Conservation (phyloP, 2,888 invertebrate species). For the Aromia moschata region DNA sequence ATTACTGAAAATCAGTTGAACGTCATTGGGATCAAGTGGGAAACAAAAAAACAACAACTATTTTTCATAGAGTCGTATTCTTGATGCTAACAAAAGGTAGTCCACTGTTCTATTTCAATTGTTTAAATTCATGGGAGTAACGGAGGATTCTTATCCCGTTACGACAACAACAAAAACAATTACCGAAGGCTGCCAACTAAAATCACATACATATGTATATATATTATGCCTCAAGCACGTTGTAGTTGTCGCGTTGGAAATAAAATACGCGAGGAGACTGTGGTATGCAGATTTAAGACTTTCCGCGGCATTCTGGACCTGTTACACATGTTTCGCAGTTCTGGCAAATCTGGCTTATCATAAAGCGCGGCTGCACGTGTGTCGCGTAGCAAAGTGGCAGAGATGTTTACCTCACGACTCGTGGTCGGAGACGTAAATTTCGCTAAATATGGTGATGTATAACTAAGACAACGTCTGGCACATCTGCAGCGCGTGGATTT, state of each 20-base stretch:
- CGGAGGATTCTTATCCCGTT: no score
- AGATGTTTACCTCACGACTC: conserved; percentile 21
- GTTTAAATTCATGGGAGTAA: no score
- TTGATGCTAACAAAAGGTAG: no score
- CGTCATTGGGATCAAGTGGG: no score
- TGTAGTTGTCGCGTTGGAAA: not conserved
- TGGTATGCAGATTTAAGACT: not conserved
- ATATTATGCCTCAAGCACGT: not conserved
- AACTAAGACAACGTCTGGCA: conserved; percentile 20
- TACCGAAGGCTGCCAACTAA: not conserved
- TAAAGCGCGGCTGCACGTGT: conserved; percentile 17
- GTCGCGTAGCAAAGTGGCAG: conserved; percentile 15
- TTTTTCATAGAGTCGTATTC: no score
- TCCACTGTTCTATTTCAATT: no score
- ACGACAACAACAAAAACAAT: not conserved
- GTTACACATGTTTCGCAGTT: conserved; percentile 21
- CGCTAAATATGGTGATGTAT: conserved; percentile 19
- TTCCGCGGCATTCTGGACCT: not conserved
- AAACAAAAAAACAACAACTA: no score
- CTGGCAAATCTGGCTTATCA: conserved; percentile 24
- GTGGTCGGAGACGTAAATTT: conserved; percentile 21
- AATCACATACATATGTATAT: not conserved
- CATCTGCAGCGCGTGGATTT: conserved; percentile 38
- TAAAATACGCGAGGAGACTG: conserved; percentile 1
- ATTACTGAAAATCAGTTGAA: no score